Base-by-base conservation (phyloP, 1,140 invertebrate genomes). In the Caerostris extrusa region DNA sequence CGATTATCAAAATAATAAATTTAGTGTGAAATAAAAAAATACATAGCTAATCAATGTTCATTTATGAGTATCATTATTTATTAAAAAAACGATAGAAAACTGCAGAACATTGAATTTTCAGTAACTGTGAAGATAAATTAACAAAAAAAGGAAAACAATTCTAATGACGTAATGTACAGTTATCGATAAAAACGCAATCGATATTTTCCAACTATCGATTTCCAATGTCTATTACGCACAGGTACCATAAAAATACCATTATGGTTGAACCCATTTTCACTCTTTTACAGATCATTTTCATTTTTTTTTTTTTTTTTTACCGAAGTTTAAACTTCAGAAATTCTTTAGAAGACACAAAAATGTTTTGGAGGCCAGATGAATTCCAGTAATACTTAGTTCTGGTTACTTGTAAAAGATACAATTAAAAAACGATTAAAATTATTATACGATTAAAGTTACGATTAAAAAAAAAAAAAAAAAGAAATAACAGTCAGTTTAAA, bases 321-420 rank as follows among this genome's bases (percentile, higher is more conserved):
- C 64, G 64, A 14, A 14, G 64, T n/a, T n/a, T 14, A 50, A 81
- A n/a, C 50, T 8, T 81, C 34, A 53, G 50, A 64, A 10, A 14
- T 64, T 5, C 61, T 64, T 34, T 34, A 34, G 34, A 34, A 34
- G 0, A 34, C 34, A 12, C 61, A 14, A 64, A 17, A 4, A 17
- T 2, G 17, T 64, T 12, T 17, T 10, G 4, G 3, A 14, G 10
- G 17, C 17, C 61, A 34, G 61, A 64, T 64, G 17, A 8, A 64
- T 17, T 64, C 61, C 19, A 81, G 50, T 34, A 81, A 55, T 55
- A 50, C 50, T 34, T 8, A 81, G 6, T 34, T 81, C 6, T 81
- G 19, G 17, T 81, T 81, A 81, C n/a, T 81, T 81, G 50, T 34
- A 81, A 55, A 81, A 55, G n/a, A n/a, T n/a, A n/a, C n/a, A n/a